A percentile compares a stretch with the other conserved stretches of the same genome.
Conservation (phyloP, 2,888 invertebrate genomes). For the Endomychus coccineus region DNA sequence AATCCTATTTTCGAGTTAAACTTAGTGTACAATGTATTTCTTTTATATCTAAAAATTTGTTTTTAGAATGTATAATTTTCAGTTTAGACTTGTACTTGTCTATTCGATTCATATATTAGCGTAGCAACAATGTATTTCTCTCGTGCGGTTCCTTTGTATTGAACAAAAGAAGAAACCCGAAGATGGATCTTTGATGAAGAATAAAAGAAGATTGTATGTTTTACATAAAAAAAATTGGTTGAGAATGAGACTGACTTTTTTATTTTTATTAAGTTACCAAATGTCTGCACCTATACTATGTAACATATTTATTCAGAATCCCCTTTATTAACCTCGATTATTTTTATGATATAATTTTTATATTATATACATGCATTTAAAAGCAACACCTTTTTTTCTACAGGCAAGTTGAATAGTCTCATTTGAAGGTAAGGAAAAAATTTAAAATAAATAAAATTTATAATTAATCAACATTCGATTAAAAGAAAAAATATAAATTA, state of each 20-base stretch:
- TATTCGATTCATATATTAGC: constrained; percentile 1
- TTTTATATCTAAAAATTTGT: background rate
- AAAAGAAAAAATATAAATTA: too few species aligned
- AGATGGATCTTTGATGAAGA: constrained; percentile 5
- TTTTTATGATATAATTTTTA: too few species aligned
- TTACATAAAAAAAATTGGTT: constrained; percentile 31
- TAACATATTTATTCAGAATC: too few species aligned
- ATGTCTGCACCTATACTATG: too few species aligned
- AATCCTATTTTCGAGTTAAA: constrained; percentile 7
- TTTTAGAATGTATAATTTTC: background rate
- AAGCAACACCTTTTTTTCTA: too few species aligned
- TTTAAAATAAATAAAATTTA: too few species aligned
- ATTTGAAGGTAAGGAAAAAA: too few species aligned
- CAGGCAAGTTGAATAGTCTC: too few species aligned
- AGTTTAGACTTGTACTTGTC: constrained; percentile 2
- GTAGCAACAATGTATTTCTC: constrained; percentile 5
- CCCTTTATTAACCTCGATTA: too few species aligned
- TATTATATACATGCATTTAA: too few species aligned
- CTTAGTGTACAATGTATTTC: constrained; percentile 6
- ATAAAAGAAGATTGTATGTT: constrained; percentile 36
- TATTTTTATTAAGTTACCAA: background rate
- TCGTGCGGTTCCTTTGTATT: background rate
- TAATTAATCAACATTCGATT: too few species aligned
- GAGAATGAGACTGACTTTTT: constrained; percentile 26
- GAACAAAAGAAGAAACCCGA: constrained; percentile 25